Evolutionary conservation across 2,888 invertebrate species (phyloP).

Genomic region (Alloscopus bannaensis): DNA sequence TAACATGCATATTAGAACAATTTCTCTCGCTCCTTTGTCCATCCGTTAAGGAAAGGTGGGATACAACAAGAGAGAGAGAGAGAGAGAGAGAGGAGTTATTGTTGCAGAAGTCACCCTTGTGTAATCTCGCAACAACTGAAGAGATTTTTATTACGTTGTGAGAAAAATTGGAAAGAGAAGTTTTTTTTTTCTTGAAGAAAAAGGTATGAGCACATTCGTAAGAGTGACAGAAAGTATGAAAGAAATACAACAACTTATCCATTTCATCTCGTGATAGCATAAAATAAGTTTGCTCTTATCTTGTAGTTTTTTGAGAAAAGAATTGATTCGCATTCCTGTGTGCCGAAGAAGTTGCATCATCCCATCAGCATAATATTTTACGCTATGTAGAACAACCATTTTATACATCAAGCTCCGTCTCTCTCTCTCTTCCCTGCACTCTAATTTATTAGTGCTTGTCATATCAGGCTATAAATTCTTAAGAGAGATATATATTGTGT

Average conservation of each 20-base stretch:
- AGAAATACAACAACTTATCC: constrained; percentile 3
- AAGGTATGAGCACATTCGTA: not conserved
- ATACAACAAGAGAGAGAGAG: not conserved
- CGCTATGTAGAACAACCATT: constrained; percentile 10
- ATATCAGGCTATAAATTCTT: constrained; percentile 25
- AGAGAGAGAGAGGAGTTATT: not conserved
- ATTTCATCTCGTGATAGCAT: constrained; percentile 20
- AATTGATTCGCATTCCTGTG: constrained; percentile 33
- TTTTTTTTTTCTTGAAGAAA: too few species aligned
- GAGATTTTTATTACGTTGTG: too few species aligned
- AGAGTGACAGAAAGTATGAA: not conserved
- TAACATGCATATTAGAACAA: not conserved
- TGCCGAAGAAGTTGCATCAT: constrained; percentile 11
- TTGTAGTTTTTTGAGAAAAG: constrained; percentile 22
- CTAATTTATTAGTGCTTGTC: constrained; percentile 19
- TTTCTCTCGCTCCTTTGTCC: not conserved
- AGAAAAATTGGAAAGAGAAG: too few species aligned
- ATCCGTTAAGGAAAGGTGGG: not conserved
- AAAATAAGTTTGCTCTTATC: too few species aligned
- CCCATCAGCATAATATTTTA: constrained; percentile 2
- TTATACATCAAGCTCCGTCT: not conserved
- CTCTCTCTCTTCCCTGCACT: not conserved
- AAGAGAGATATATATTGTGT: too few species aligned
- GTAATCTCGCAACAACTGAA: too few species aligned
- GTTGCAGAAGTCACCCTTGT: too few species aligned